These are phyloP conservation scores for Psephotus haematonotus DNA, from an alignment of 2,113 vertebrate species.

Conservation along the genomic window DNA sequence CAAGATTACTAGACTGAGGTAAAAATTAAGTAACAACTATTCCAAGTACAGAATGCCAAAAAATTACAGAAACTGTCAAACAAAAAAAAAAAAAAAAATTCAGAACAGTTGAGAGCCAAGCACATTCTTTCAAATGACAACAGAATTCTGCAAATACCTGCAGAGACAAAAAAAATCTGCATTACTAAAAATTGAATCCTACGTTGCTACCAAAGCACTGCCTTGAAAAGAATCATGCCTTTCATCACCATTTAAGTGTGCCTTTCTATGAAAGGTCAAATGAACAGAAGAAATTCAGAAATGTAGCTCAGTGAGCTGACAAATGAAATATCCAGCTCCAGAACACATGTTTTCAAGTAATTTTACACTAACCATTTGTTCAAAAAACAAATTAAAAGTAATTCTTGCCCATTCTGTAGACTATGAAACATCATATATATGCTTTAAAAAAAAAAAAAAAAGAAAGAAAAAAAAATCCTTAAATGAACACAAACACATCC, in stretches of 20 bases:
- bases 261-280: background rate
- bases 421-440: background rate
- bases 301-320: background rate
- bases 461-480: background rate
- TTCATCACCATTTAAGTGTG: background rate
- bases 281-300: background rate
- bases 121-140: background rate
- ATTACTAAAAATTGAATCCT: background rate
- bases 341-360: background rate
- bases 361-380: background rate
- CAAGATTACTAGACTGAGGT: background rate
- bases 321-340: background rate
- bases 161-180: background rate
- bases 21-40: background rate
- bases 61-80: background rate
- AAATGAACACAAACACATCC: background rate
- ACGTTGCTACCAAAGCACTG: background rate
- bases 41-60: background rate
- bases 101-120: background rate
- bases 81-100: background rate
- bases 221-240: background rate
- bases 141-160: background rate
- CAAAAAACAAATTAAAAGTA: background rate
- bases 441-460: background rate
- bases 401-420: background rate